phyloP scores from a whole-genome alignment of 2,113 vertebrate species.

The Aythya baeri region DNA sequence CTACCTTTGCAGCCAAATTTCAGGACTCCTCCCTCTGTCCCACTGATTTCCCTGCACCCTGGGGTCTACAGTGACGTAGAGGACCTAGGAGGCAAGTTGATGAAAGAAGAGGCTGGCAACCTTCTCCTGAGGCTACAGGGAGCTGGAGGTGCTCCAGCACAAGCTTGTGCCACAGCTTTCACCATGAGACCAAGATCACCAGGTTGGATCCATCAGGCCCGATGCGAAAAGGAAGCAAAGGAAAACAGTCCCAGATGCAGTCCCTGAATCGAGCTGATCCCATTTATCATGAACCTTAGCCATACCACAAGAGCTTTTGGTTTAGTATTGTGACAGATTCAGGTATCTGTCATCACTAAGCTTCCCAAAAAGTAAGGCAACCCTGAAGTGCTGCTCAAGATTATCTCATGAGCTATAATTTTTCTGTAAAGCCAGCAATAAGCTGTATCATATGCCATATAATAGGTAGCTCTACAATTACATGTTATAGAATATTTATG shows the following conservation, averaged over 20 bases:
- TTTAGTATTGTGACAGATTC: background rate
- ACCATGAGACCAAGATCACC: background rate
- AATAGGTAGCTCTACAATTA: background rate
- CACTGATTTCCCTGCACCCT: background rate
- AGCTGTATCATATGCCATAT: background rate
- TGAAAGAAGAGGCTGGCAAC: background rate
- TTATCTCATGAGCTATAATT: background rate
- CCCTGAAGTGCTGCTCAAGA: background rate
- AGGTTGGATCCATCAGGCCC: background rate
- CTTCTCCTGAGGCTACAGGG: background rate
- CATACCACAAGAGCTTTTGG: background rate
- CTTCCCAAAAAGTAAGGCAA: background rate
- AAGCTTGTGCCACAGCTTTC: background rate
- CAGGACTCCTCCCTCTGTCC: background rate
- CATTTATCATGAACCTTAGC: background rate
- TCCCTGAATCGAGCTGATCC: background rate
- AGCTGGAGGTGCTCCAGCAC: background rate
- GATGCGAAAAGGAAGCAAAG: background rate
- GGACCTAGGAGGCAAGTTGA: background rate
- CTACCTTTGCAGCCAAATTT: background rate
- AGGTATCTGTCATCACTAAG: background rate
- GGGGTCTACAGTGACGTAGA: background rate
- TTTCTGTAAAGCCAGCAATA: background rate
- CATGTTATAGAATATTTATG: background rate
- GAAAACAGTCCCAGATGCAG: accelerated